phyloP scores from a whole-genome alignment of 2,888 invertebrate genomes.

The Pogonocherus hispidulus region DNA sequence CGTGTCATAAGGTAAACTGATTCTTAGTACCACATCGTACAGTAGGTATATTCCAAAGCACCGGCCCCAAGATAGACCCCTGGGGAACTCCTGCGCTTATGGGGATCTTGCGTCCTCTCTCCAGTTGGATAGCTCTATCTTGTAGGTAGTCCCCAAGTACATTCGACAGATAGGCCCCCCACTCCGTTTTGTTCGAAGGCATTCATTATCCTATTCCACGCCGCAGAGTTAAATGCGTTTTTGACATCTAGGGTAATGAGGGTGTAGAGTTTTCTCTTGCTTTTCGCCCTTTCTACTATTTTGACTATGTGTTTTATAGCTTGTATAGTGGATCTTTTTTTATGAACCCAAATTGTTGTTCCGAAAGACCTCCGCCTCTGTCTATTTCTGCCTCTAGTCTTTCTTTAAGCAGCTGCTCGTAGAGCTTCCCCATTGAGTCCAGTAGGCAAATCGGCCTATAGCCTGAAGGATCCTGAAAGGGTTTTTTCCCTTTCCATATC shows the following conservation, averaged over 20 bases:
- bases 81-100: neutral
- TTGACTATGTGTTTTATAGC: neutral
- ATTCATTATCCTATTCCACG: neutral
- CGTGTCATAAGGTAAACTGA: neutral
- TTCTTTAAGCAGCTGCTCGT: neutral
- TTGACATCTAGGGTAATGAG: neutral
- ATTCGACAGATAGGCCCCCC: neutral
- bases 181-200: neutral
- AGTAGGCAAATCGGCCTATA: neutral
- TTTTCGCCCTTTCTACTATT: neutral
- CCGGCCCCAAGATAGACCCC: neutral
- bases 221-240: neutral
- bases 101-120: neutral
- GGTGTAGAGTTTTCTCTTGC: neutral
- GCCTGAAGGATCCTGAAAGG: neutral
- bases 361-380: neutral
- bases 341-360: neutral
- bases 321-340: neutral
- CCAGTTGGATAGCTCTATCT: neutral
- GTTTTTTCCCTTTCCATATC: neutral
- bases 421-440: neutral
- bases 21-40: neutral
- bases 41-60: neutral
- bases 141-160: neutral
- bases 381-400: neutral